phyloP scores from a whole-genome alignment of 2,113 vertebrate species.

The Pterocles gutturalis region DNA sequence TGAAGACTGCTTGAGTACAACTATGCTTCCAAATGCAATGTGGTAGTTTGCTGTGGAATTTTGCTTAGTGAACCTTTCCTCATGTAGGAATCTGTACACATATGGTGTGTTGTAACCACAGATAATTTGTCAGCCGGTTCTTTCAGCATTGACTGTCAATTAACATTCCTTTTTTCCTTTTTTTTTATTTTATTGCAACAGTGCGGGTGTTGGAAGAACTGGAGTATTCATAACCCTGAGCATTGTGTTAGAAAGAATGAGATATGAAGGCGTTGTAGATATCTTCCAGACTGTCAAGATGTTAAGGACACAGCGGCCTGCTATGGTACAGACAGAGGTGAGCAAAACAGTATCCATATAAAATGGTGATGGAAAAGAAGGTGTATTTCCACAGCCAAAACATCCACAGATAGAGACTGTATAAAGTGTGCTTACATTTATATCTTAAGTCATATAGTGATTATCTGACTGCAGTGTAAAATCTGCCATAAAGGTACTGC shows the following conservation, averaged over 20 bases:
- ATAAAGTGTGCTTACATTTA: not conserved
- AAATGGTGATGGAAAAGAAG: not conserved
- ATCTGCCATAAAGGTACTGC: not conserved
- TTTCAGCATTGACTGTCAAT: not conserved
- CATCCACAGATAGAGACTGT: not conserved
- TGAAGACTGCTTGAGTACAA: not conserved
- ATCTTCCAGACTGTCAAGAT: slow-evolving; percentile 99
- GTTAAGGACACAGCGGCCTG: slow-evolving; percentile 97
- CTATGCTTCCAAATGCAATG: not conserved
- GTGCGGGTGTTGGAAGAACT: slow-evolving; percentile 96
- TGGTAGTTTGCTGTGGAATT: not conserved
- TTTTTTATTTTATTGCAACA: slow-evolving; percentile 59
- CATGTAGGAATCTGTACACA: not conserved
- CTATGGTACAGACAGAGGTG: slow-evolving; percentile 99
- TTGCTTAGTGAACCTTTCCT: not conserved
- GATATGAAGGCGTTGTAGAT: slow-evolving; percentile 99
- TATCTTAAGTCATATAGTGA: not conserved
- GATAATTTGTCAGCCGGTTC: not conserved
- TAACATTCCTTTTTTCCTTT: not conserved
- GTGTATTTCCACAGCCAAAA: not conserved
- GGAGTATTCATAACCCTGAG: slow-evolving; percentile 99
- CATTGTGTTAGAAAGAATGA: slow-evolving; percentile 98
- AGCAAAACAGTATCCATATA: slow-evolving; percentile 22
- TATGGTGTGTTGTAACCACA: not conserved
- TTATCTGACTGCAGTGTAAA: not conserved